Evolutionary conservation across 2,113 vertebrate species (phyloP).

Genomic region (Coreoperca whiteheadi): DNA sequence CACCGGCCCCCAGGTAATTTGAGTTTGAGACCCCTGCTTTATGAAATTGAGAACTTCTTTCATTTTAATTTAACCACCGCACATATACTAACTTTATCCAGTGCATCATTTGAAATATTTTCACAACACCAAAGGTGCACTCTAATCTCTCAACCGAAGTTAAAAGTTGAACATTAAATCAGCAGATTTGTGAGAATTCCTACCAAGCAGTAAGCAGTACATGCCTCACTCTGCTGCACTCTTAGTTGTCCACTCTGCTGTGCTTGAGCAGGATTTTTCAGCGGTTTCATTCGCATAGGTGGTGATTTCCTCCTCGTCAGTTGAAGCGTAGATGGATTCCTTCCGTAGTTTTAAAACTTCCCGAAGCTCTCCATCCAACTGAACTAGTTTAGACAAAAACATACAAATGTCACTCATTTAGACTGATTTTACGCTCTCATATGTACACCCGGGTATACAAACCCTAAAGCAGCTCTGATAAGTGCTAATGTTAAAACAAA

Average conservation of each 20-base stretch:
- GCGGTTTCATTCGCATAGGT: background rate
- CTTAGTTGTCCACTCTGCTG: background rate
- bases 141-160: background rate
- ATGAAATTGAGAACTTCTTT: background rate
- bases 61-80: background rate
- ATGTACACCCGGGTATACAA: background rate
- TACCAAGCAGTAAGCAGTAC: background rate
- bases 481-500: background rate
- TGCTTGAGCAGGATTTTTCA: background rate
- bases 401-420: background rate
- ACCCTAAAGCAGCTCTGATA: background rate
- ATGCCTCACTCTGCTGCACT: background rate
- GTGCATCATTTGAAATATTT: background rate
- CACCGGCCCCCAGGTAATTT: no score
- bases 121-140: background rate
- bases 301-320: background rate
- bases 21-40: background rate
- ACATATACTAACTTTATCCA: no score
- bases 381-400: slow-evolving; percentile 27
- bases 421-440: background rate
- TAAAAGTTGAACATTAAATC: background rate
- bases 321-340: background rate
- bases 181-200: background rate
- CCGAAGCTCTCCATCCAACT: slow-evolving; percentile 24
- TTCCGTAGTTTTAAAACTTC: slow-evolving; percentile 13